Base-by-base conservation (phyloP, 2,113 vertebrate genomes). In the Chionomys nivalis region DNA sequence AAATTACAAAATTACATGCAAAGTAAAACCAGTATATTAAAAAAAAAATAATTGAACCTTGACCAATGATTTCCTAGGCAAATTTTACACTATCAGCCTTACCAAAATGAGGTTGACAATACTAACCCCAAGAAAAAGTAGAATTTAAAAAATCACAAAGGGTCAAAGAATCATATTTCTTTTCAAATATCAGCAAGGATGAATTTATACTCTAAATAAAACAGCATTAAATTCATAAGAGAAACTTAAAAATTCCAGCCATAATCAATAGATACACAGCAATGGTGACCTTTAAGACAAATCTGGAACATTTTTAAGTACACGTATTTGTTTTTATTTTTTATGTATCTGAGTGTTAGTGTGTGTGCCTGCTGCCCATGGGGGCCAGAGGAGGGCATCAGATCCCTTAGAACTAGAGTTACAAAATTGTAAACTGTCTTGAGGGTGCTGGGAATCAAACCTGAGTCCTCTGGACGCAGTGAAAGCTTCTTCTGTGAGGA, bases 401-500 rank as follows among this genome's bases (percentile, higher is more conserved):
- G 55, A 61, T 17, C 24, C 3, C n/a, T 63, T 28, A 14, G 55
- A 42, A 42, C 81, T 63, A 63, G 81, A 83, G 81, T 61, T 83
- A 42, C 81, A 28, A 42, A 17, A 13, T 63, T 83, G 81, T 8
- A 7, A 82, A 14, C 11, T 82, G 36, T 13, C 13, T 2, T 16
- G 23, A 4, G 12, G 23, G 52, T 39, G 12, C 36, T 82, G 79
- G n/a, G 52, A 82, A 39, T n/a, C 52, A 61, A 82, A 61, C 21
- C 13, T 3, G 13, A 26, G n/a, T 8, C 36, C 55, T 83, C 23
- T 24, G 36, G 79, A 65, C 79, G 28, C 26, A 91, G 77, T 83
- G 90, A 79, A 95, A 92, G 13, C 79, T 92, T 94, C 82, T 78
- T 72, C 16, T 61, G 14, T 82, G 72, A 94, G 52, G 39, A 63